These are phyloP conservation scores for Lepidurus arcticus DNA, from an alignment of 1,140 invertebrate genomes.

Conservation along the genomic window DNA sequence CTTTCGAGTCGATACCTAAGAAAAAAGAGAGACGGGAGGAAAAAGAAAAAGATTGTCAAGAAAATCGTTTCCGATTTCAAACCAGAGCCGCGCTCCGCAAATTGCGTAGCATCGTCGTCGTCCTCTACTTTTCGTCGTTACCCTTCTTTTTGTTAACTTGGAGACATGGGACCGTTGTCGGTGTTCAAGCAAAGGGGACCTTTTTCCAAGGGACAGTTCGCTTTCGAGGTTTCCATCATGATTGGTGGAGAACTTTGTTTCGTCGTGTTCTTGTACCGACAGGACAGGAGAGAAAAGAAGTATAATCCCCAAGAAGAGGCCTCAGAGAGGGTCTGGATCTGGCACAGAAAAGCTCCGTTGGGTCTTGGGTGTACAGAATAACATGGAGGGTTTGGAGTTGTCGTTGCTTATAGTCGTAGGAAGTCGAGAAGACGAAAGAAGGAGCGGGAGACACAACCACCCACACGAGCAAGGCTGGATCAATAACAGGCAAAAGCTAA, in stretches of 20 bases:
- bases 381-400: background rate
- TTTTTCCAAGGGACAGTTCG: too few species aligned
- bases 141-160: too few species aligned
- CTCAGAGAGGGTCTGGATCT: background rate
- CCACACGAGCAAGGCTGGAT: background rate
- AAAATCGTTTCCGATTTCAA: background rate
- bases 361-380: background rate
- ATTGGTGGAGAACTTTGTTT: background rate
- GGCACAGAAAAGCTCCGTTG: background rate
- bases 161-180: too few species aligned
- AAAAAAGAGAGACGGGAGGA: background rate
- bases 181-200: too few species aligned
- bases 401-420: background rate
- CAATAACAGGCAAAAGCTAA: background rate
- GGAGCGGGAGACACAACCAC: background rate
- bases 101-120: too few species aligned
- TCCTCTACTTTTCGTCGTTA: too few species aligned
- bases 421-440: background rate
- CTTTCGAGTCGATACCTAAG: slow-evolving; percentile 23
- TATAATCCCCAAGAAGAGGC: too few species aligned
- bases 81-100: background rate
- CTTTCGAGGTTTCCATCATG: too few species aligned
- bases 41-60: background rate
- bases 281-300: too few species aligned
- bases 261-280: background rate